Evolutionary conservation across 2,888 invertebrate species (phyloP).

Genomic region (Eucriotettix oculatus): DNA sequence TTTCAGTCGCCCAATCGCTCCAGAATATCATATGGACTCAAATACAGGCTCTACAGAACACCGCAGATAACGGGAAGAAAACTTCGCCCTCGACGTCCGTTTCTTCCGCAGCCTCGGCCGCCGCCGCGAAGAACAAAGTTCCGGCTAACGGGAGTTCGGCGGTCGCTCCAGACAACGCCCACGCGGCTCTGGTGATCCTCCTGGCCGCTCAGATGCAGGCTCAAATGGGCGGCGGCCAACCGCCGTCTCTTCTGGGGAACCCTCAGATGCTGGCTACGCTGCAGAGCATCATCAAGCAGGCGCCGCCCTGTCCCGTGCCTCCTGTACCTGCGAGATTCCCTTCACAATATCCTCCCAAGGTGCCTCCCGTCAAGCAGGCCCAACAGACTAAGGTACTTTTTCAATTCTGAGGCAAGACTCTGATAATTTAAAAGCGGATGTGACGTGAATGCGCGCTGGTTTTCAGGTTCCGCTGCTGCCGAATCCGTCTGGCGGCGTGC

Average conservation of each 20-base stretch:
- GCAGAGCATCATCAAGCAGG: constrained; percentile 18
- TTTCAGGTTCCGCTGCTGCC: constrained; percentile 21
- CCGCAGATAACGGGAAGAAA: constrained; percentile 12
- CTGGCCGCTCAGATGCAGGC: constrained; percentile 22
- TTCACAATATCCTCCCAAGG: too few species aligned
- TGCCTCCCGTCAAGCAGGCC: too few species aligned
- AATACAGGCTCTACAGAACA: constrained; percentile 23
- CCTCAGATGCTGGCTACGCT: constrained; percentile 21
- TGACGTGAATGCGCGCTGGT: background rate
- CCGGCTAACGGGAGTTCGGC: too few species aligned
- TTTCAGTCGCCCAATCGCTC: constrained; percentile 26
- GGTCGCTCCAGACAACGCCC: constrained; percentile 18
- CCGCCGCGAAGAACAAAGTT: constrained; percentile 1
- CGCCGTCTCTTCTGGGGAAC: constrained; percentile 18
- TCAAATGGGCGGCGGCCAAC: constrained; percentile 14
- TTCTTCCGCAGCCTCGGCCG: background rate
- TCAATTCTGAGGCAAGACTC: background rate
- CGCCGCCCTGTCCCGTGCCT: background rate
- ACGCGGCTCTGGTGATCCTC: constrained; percentile 21
- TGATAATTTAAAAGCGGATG: background rate
- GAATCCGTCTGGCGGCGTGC: constrained; percentile 17
- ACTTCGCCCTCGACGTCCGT: too few species aligned
- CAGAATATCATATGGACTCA: constrained; percentile 27
- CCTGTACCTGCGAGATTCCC: too few species aligned
- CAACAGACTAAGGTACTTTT: background rate